Evolutionary conservation across 2,113 vertebrate species (phyloP).

Genomic region (Pristiophorus japonicus): DNA sequence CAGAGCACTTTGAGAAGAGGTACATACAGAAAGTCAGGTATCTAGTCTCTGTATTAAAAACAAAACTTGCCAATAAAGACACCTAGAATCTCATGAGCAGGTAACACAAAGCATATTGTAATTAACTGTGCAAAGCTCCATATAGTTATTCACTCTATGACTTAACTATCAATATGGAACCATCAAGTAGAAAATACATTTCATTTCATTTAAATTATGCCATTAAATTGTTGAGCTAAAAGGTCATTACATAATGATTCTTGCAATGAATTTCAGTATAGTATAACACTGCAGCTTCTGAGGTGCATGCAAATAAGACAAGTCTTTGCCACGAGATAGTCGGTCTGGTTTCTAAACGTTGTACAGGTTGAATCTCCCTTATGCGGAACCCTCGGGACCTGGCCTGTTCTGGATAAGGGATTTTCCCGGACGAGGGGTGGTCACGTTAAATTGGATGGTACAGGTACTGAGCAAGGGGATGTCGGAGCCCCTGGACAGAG

Average conservation of each 20-base stretch:
- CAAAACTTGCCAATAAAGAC: neutral
- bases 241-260: conserved; percentile 37
- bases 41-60: neutral
- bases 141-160: conserved; percentile 9
- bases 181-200: conserved; percentile 24
- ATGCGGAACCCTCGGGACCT: no score
- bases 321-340: no score
- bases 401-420: no score
- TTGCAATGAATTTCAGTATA: neutral
- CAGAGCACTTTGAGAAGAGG: neutral
- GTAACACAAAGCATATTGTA: conserved; percentile 26
- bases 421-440: no score
- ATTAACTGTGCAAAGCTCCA: conserved; percentile 29
- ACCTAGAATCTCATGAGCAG: neutral
- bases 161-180: conserved; percentile 19
- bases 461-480: no score
- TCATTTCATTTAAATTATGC: conserved; percentile 36
- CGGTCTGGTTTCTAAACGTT: neutral
- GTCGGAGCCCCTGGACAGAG: no score
- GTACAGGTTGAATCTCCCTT: no score
- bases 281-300: neutral
- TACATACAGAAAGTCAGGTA: neutral
- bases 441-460: no score
- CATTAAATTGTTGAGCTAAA: conserved; percentile 29
- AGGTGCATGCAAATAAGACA: conserved; percentile 19